A percentile compares a stretch with the other conserved stretches of the same genome.
phyloP scores from a whole-genome alignment of 2,888 invertebrate genomes.

The Leistus spinibarbis region DNA sequence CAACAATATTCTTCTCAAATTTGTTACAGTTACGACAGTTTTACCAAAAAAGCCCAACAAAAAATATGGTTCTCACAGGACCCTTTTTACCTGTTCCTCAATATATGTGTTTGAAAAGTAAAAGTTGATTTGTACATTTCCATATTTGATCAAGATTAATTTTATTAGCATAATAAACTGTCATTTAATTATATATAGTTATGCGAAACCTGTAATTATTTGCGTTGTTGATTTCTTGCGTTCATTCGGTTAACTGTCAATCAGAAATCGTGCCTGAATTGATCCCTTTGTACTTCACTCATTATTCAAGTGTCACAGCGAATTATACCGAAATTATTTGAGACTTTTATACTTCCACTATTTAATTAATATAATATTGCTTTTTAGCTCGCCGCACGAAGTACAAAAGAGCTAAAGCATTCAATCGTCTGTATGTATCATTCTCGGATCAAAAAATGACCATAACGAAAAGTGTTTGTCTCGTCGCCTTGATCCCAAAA shows the following conservation, averaged over 20 bases:
- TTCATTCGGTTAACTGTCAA: constrained; percentile 21
- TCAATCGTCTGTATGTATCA: too few species aligned
- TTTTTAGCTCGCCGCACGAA: too few species aligned
- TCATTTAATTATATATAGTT: constrained; percentile 16
- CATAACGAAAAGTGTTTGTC: too few species aligned
- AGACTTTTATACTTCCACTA: too few species aligned
- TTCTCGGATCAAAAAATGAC: too few species aligned
- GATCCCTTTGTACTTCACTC: constrained; percentile 32
- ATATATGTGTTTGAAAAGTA: constrained; percentile 5
- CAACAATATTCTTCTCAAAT: not conserved
- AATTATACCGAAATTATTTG: too few species aligned
- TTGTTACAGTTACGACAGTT: not conserved
- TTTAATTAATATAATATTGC: too few species aligned
- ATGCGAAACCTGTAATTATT: constrained; percentile 20
- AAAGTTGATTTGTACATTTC: constrained; percentile 13
- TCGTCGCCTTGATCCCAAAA: too few species aligned
- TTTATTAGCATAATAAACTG: constrained; percentile 27
- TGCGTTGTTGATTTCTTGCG: constrained; percentile 10
- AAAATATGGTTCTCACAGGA: not conserved
- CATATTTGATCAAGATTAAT: constrained; percentile 28
- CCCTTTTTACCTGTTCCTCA: not conserved
- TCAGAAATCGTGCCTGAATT: constrained; percentile 7
- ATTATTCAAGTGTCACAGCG: constrained; percentile 8
- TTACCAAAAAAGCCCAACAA: not conserved
- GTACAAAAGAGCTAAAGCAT: too few species aligned